A percentile compares a stretch with the other conserved stretches of the same genome.
These are phyloP conservation scores for Muraenolepis orangiensis DNA, from an alignment of 2,797 vertebrate genomes.

Conservation along the genomic window DNA sequence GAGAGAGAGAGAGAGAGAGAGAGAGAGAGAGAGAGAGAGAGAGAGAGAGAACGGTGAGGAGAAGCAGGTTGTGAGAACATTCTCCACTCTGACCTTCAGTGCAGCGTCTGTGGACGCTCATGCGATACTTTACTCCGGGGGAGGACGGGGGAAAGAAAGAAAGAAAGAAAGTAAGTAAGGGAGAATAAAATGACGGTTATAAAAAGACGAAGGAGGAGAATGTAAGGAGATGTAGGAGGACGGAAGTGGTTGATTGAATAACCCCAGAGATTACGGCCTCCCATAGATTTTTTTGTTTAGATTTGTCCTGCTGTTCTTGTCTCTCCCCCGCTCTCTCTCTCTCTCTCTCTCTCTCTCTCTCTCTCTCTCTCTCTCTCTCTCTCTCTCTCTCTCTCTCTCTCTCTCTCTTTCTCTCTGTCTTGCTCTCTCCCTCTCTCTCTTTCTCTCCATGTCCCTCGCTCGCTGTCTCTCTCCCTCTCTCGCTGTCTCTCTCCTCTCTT, in stretches of 20 bases:
- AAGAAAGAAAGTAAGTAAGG: slow-evolving; percentile 30
- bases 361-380: slow-evolving; percentile 46
- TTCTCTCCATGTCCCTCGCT: slow-evolving; percentile 42
- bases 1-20: too few species aligned
- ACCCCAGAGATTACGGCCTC: slow-evolving; percentile 66
- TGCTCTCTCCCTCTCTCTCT: slow-evolving; percentile 54
- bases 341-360: slow-evolving; percentile 33
- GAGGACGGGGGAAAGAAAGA: slow-evolving; percentile 58
- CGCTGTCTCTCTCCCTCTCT: slow-evolving; percentile 22
- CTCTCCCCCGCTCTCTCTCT: slow-evolving; percentile 41
- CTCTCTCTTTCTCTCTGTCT: slow-evolving; percentile 40
- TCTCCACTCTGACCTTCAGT: slow-evolving; percentile 69
- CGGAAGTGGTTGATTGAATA: slow-evolving; percentile 73
- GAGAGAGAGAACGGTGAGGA: slow-evolving; percentile 53
- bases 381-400: background rate
- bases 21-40: slow-evolving; percentile 20
- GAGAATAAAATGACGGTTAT: slow-evolving; percentile 61
- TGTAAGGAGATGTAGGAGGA: slow-evolving; percentile 66
- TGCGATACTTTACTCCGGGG: slow-evolving; percentile 70
- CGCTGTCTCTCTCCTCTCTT: too few species aligned
- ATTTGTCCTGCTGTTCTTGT: slow-evolving; percentile 54
- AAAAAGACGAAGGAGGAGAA: slow-evolving; percentile 61
- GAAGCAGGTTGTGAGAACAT: slow-evolving; percentile 72
- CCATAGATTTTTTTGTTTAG: slow-evolving; percentile 72
- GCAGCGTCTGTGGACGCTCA: slow-evolving; percentile 70